These are phyloP conservation scores for Kryptolebias marmoratus DNA, from an alignment of 2,113 vertebrate species.

Conservation along the genomic window DNA sequence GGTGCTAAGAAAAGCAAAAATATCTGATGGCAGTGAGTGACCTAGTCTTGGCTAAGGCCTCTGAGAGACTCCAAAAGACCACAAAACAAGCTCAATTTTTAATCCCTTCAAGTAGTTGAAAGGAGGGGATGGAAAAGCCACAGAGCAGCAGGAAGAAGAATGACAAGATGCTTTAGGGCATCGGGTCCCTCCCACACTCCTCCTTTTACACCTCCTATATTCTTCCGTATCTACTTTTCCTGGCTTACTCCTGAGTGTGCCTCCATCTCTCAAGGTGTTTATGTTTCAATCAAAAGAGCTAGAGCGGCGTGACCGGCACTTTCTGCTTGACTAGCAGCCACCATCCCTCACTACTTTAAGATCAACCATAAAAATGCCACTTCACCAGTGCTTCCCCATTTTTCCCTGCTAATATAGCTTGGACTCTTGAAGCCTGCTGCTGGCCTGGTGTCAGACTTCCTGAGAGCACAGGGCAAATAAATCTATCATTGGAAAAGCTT, in stretches of 20 bases:
- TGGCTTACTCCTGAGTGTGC: slow-evolving; percentile 37
- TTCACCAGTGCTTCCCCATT: background rate
- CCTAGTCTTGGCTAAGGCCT: slow-evolving; percentile 66
- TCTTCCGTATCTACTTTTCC: slow-evolving; percentile 29
- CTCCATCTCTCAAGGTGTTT: slow-evolving; percentile 73
- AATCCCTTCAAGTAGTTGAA: slow-evolving; percentile 50
- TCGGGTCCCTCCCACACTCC: slow-evolving; percentile 12
- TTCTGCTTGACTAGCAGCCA: slow-evolving; percentile 50
- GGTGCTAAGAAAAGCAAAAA: slow-evolving; percentile 61
- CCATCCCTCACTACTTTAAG: slow-evolving; percentile 45
- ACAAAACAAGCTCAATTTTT: slow-evolving; percentile 66
- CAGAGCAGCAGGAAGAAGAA: slow-evolving; percentile 19
- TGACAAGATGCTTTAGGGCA: slow-evolving; percentile 18
- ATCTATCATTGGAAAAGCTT: slow-evolving; percentile 43
- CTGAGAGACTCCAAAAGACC: slow-evolving; percentile 50
- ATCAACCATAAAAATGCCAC: slow-evolving; percentile 42
- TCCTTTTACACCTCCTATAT: slow-evolving; percentile 8
- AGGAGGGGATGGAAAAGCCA: slow-evolving; percentile 14
- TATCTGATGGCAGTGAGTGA: slow-evolving; percentile 66
- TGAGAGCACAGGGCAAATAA: slow-evolving; percentile 39
- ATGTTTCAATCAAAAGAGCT: slow-evolving; percentile 80
- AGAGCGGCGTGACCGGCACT: slow-evolving; percentile 69
- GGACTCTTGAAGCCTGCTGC: slow-evolving; percentile 11
- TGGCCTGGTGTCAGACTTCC: slow-evolving; percentile 27
- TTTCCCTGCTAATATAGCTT: slow-evolving; percentile 8